A percentile compares a stretch with the other conserved stretches of the same genome.
Evolutionary conservation across 2,797 vertebrate species (phyloP).

Genomic region (Fistularia commersonii): DNA sequence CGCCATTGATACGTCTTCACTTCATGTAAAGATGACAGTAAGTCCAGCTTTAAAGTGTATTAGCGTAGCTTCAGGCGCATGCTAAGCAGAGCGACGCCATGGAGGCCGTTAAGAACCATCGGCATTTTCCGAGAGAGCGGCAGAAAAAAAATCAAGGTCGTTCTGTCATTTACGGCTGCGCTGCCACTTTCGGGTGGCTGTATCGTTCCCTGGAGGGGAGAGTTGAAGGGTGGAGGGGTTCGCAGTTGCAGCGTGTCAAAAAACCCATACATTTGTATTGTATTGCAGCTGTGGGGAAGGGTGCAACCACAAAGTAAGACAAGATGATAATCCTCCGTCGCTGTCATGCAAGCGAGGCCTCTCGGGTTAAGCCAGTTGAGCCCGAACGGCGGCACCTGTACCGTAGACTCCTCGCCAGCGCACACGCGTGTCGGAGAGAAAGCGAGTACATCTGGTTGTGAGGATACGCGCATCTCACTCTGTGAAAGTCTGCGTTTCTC

Average conservation of each 20-base stretch:
- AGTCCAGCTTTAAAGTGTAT: no score
- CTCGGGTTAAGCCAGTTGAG: conserved; percentile 58
- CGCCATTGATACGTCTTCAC: no score
- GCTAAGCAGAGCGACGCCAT: no score
- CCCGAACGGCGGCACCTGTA: conserved; percentile 29
- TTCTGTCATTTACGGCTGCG: no score
- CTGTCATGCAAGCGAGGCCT: conserved; percentile 28
- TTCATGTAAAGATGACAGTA: no score
- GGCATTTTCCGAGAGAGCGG: no score
- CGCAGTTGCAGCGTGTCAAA: conserved; percentile 10
- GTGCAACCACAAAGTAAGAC: conserved; percentile 71
- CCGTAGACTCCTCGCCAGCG: neutral
- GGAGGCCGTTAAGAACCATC: no score
- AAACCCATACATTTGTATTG: conserved; percentile 43
- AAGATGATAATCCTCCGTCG: conserved; percentile 50
- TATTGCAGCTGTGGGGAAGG: conserved; percentile 76
- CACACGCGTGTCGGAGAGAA: conserved; percentile 7
- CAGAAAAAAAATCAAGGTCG: no score
- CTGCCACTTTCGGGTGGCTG: conserved; percentile 48
- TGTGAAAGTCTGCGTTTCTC: conserved; percentile 37
- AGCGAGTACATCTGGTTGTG: conserved; percentile 7
- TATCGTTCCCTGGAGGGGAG: conserved; percentile 19
- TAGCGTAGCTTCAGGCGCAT: no score
- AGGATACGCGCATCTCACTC: conserved; percentile 11
- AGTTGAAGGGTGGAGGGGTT: neutral